Evolutionary conservation across 2,113 vertebrate species (phyloP).

Genomic region (Amphiprion ocellaris): DNA sequence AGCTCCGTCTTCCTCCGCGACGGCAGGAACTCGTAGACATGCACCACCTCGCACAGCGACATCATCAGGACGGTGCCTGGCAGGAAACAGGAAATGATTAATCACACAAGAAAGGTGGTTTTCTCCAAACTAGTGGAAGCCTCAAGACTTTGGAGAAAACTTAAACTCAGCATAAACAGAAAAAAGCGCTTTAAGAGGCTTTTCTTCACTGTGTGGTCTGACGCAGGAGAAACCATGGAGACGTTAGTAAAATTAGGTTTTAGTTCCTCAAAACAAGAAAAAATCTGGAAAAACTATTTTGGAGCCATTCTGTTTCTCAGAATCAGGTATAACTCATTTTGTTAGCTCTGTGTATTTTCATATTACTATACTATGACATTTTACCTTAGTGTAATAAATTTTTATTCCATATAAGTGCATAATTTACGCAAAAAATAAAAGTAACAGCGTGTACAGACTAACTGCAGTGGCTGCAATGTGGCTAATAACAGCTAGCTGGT

Average conservation of each 20-base stretch:
- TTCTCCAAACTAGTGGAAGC: too few relatives aligned
- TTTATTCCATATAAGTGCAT: neutral
- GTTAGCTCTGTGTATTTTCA: neutral
- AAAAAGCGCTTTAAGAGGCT: too few relatives aligned
- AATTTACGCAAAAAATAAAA: neutral
- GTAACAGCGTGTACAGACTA: neutral
- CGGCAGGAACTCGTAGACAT: slow-evolving; percentile 87
- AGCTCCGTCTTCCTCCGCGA: slow-evolving; percentile 84
- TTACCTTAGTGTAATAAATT: neutral
- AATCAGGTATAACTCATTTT: neutral
- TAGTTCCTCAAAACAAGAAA: neutral
- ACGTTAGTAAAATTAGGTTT: too few relatives aligned
- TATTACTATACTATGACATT: neutral
- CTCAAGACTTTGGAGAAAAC: too few relatives aligned
- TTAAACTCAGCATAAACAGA: too few relatives aligned
- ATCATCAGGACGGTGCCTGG: slow-evolving; percentile 87
- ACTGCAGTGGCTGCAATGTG: neutral
- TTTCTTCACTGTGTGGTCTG: too few relatives aligned
- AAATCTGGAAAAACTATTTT: neutral
- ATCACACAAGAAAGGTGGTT: too few relatives aligned
- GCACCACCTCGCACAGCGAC: slow-evolving; percentile 85
- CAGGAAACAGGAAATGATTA: neutral
- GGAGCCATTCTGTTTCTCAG: neutral
- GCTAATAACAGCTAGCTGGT: slow-evolving; percentile 15
- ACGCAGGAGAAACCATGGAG: too few relatives aligned